A percentile compares a stretch with the other conserved stretches of the same genome.
Conservation (phyloP, 2,113 vertebrate genomes). For the Gadus chalcogrammus region DNA sequence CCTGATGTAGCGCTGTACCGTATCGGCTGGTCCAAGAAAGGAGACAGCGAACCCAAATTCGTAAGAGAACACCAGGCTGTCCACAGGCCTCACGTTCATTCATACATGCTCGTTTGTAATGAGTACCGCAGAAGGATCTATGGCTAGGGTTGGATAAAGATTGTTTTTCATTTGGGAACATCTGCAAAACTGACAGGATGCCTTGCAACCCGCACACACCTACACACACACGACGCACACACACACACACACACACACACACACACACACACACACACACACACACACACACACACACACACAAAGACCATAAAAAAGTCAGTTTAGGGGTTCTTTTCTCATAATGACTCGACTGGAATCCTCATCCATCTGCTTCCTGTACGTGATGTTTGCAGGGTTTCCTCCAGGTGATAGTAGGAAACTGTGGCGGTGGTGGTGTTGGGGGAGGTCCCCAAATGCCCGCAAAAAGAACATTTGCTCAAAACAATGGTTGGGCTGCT, state of each 20-base stretch:
- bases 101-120: constrained; percentile 10
- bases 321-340: too few relatives aligned
- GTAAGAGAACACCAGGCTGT: constrained; percentile 57
- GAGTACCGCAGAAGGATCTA: background rate
- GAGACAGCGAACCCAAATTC: constrained; percentile 63
- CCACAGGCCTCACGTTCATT: background rate
- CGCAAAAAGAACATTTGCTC: background rate
- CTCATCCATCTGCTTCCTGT: too few relatives aligned
- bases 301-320: too few relatives aligned
- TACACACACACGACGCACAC: too few relatives aligned
- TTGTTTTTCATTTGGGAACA: constrained; percentile 26
- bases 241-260: too few relatives aligned
- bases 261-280: too few relatives aligned
- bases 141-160: constrained; percentile 1
- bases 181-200: constrained; percentile 32
- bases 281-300: too few relatives aligned
- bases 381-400: too few relatives aligned
- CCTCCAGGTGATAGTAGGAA: too few relatives aligned
- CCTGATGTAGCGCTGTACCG: constrained; percentile 93
- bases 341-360: too few relatives aligned
- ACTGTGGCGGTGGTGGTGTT: too few relatives aligned
- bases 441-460: background rate
- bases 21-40: constrained; percentile 82
- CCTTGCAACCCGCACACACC: too few relatives aligned
- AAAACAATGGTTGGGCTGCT: background rate